Conservation (phyloP, 2,113 vertebrate species). For the Etheostoma spectabile region DNA sequence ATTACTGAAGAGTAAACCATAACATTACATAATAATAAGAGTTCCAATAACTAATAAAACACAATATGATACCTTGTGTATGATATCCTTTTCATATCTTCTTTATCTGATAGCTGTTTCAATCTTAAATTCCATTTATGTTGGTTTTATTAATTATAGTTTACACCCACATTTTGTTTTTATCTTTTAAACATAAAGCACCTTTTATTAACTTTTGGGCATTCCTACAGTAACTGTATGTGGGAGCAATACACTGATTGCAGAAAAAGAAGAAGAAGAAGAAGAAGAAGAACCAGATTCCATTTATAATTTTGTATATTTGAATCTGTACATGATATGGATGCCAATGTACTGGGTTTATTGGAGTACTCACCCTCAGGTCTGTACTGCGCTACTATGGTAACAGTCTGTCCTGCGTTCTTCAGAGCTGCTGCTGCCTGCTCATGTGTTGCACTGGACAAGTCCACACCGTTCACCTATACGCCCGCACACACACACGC, state of each 20-base stretch:
- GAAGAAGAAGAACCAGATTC: background rate
- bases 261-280: background rate
- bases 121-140: background rate
- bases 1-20: background rate
- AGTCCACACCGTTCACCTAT: slow-evolving; percentile 95
- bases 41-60: background rate
- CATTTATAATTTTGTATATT: no score
- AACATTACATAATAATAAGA: background rate
- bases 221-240: background rate
- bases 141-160: background rate
- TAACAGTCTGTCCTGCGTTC: slow-evolving; percentile 95
- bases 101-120: background rate
- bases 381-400: slow-evolving; percentile 95
- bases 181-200: background rate
- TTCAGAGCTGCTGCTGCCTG: slow-evolving; percentile 96
- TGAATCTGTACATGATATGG: background rate
- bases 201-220: background rate
- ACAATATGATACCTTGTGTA: background rate
- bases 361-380: slow-evolving; percentile 91
- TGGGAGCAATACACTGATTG: background rate
- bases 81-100: no score
- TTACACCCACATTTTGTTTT: background rate
- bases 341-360: background rate
- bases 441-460: slow-evolving; percentile 94
- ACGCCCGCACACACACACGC: slow-evolving; percentile 17